Evolutionary conservation across 1,140 invertebrate species (phyloP).

Genomic region (Macrobrachium nipponense): DNA sequence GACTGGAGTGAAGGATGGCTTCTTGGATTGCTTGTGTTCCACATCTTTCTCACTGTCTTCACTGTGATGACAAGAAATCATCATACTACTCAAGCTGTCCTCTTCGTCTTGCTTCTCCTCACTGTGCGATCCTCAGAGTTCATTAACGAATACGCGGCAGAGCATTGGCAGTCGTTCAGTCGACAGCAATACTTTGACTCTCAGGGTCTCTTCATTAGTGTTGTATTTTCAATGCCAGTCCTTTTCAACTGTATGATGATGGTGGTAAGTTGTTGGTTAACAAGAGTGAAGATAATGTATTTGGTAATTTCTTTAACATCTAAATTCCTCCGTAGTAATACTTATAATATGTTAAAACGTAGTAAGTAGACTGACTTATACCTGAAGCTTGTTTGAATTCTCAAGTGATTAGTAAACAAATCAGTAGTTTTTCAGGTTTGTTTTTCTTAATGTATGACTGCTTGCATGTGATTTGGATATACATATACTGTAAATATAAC

Average conservation of each 20-base stretch:
- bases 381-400: too few species aligned
- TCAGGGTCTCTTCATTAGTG: constrained; percentile 90
- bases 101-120: constrained; percentile 82
- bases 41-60: constrained; percentile 81
- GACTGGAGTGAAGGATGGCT: constrained; percentile 91
- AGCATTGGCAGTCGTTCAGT: constrained; percentile 86
- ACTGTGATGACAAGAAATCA: constrained; percentile 85
- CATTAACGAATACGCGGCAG: constrained; percentile 87
- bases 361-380: too few species aligned
- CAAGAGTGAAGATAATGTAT: not conserved
- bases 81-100: constrained; percentile 85
- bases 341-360: not conserved
- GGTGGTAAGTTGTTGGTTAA: constrained; percentile 80
- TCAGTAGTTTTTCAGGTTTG: too few species aligned
- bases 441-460: too few species aligned
- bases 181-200: constrained; percentile 93
- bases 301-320: not conserved
- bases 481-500: too few species aligned
- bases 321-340: not conserved
- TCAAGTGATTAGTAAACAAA: too few species aligned
- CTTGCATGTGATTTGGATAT: too few species aligned
- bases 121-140: constrained; percentile 89
- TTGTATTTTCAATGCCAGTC: constrained; percentile 90
- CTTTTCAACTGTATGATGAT: constrained; percentile 91
- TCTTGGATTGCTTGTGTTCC: constrained; percentile 79